phyloP scores from a whole-genome alignment of 1,140 invertebrate genomes.

The Diachasmimorpha longicaudata region DNA sequence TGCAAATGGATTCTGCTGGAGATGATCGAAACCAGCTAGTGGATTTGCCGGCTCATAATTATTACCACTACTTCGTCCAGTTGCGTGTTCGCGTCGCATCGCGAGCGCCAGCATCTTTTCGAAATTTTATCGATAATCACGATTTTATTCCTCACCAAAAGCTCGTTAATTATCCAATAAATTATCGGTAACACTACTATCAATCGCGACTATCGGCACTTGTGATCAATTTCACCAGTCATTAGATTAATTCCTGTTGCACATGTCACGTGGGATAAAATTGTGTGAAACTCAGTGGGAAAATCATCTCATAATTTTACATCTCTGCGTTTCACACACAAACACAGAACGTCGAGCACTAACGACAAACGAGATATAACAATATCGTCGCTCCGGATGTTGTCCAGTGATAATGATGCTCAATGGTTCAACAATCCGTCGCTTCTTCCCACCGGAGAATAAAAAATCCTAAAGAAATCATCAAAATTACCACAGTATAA shows the following conservation, averaged over 20 bases:
- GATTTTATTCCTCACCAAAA: neutral
- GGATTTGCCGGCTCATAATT: slow-evolving; percentile 57
- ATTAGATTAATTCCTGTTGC: neutral
- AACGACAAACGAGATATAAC: slow-evolving; percentile 9
- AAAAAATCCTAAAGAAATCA: no score
- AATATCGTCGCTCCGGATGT: slow-evolving; percentile 19
- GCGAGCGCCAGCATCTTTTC: slow-evolving; percentile 62
- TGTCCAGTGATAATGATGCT: neutral
- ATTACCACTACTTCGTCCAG: slow-evolving; percentile 48
- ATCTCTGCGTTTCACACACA: neutral
- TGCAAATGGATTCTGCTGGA: slow-evolving; percentile 52
- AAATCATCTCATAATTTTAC: neutral
- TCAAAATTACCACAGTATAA: slow-evolving; percentile 17
- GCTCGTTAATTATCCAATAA: neutral
- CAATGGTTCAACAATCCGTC: slow-evolving; percentile 2
- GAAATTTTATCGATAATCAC: slow-evolving; percentile 36
- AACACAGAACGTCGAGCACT: slow-evolving; percentile 16
- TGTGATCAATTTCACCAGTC: neutral
- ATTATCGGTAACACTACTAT: no score
- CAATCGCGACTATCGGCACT: neutral
- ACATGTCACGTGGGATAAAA: neutral
- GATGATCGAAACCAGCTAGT: slow-evolving; percentile 54
- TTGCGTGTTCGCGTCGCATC: slow-evolving; percentile 61
- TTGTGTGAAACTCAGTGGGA: neutral
- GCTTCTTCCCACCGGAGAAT: neutral